Conservation (phyloP, 2,797 vertebrate genomes). For the Psittacula derbiana region DNA sequence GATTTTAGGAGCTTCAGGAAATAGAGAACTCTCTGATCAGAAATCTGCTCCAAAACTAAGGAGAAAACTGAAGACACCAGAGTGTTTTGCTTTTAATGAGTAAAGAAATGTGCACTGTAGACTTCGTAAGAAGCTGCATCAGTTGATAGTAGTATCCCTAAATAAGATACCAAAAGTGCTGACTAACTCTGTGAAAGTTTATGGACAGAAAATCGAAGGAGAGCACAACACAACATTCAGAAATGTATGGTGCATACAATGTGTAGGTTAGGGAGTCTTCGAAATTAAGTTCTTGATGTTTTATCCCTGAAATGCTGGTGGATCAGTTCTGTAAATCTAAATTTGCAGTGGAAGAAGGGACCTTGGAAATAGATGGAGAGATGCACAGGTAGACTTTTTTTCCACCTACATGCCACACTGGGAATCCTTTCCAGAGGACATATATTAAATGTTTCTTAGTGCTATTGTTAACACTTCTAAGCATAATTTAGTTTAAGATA, state of each 20-base stretch:
- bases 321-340: not conserved
- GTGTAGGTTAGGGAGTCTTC: not conserved
- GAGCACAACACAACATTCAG: not conserved
- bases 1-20: not conserved
- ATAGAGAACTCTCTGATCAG: not conserved
- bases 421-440: not conserved
- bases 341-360: not conserved
- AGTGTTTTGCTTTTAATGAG: not conserved
- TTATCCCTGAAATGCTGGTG: not conserved
- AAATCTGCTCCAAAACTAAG: not conserved
- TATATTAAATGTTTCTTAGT: not conserved
- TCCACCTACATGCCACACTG: rapidly evolving
- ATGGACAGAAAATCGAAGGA: not conserved
- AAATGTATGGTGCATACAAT: not conserved
- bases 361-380: not conserved
- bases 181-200: not conserved
- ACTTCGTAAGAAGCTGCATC: not conserved
- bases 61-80: not conserved
- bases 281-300: not conserved
- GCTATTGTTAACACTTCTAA: not conserved
- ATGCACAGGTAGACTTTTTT: not conserved
- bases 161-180: not conserved
- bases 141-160: not conserved
- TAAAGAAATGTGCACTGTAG: not conserved
- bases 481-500: not conserved